Evolutionary conservation across 2,113 vertebrate species (phyloP).

Genomic region (Onychorhynchus coronatus): DNA sequence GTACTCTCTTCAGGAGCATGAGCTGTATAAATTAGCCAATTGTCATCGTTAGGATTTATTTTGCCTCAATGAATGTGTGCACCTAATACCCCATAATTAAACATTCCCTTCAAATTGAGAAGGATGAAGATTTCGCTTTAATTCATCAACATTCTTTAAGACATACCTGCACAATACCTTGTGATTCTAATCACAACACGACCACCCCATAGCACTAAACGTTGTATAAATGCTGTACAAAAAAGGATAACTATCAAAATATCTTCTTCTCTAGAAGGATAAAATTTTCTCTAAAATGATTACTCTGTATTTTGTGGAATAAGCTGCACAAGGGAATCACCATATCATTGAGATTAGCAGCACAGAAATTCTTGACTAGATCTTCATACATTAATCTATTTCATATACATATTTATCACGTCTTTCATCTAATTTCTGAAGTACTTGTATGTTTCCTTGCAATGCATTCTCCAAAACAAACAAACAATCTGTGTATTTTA

Average conservation of each 20-base stretch:
- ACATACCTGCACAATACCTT: background rate
- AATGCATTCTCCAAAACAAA: background rate
- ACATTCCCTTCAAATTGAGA: background rate
- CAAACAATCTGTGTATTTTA: background rate
- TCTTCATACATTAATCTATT: background rate
- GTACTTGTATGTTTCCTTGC: background rate
- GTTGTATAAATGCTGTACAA: background rate
- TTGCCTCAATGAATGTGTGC: background rate
- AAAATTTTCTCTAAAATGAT: background rate
- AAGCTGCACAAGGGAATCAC: background rate
- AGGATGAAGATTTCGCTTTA: background rate
- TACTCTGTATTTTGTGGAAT: background rate
- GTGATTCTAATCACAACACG: background rate
- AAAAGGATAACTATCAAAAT: background rate
- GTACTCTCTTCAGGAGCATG: background rate
- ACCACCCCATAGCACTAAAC: background rate
- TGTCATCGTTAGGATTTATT: background rate
- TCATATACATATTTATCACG: background rate
- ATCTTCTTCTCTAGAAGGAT: background rate
- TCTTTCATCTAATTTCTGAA: background rate
- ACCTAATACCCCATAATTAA: background rate
- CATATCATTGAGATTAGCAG: background rate
- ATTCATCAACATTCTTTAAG: background rate
- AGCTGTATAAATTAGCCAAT: background rate
- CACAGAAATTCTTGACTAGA: background rate